phyloP scores from a whole-genome alignment of 2,797 vertebrate species.

The Spinibarbus caldwelli region DNA sequence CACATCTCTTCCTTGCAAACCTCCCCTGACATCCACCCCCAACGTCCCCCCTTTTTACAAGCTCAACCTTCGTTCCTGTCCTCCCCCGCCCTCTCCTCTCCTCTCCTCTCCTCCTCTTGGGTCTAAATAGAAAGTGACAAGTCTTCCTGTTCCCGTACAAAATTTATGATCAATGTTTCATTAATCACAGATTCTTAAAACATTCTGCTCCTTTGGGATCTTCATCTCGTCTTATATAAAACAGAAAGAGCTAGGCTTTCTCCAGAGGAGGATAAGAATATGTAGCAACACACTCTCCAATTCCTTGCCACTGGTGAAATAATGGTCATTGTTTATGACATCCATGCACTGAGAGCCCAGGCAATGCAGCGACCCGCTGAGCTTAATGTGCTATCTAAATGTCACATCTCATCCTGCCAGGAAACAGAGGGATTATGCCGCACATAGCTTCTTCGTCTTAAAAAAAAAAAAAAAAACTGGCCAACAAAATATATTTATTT shows the following conservation, averaged over 20 bases:
- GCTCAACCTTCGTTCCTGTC: conserved; percentile 62
- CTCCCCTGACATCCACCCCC: conserved; percentile 66
- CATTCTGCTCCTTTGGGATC: conserved; percentile 72
- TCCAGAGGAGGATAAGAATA: conserved; percentile 58
- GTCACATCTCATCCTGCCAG: conserved; percentile 71
- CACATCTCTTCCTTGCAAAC: conserved; percentile 48
- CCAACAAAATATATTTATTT: conserved; percentile 12
- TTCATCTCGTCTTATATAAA: conserved; percentile 73
- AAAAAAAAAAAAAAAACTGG: background rate
- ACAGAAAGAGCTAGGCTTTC: conserved; percentile 70
- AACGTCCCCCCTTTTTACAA: conserved; percentile 58
- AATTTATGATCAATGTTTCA: conserved; percentile 82
- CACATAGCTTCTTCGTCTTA: conserved; percentile 19
- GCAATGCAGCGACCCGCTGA: conserved; percentile 57
- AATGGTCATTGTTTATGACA: conserved; percentile 78
- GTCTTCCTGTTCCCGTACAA: conserved; percentile 79
- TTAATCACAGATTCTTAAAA: conserved; percentile 79
- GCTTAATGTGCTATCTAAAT: conserved; percentile 73
- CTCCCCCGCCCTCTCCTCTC: conserved; percentile 61
- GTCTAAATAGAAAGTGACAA: conserved; percentile 79
- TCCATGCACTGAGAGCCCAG: conserved; percentile 70
- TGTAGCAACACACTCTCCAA: conserved; percentile 32
- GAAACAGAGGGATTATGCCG: conserved; percentile 48
- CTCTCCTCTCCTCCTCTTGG: conserved; percentile 67
- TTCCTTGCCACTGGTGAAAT: conserved; percentile 57